Conservation (phyloP, 1,140 invertebrate species). For the Argopecten irradians region DNA sequence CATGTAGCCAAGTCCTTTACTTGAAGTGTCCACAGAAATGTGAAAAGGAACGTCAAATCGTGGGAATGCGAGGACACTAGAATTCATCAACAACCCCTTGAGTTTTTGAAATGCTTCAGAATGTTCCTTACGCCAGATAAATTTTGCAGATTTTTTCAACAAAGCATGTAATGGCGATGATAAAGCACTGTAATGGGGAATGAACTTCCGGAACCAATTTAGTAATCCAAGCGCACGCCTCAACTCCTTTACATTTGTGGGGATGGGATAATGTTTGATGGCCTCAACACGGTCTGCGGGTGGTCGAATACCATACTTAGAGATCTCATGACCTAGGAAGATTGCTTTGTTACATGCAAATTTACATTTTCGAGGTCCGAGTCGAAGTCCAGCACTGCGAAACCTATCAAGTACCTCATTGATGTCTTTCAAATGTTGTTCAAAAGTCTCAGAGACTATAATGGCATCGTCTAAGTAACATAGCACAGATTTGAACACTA, state of each 20-base stretch:
- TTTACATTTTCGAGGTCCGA: not conserved
- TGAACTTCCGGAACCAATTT: slow-evolving; percentile 5
- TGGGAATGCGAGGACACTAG: too few relatives aligned
- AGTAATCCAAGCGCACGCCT: not conserved
- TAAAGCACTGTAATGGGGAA: not conserved
- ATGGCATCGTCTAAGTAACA: slow-evolving; percentile 34
- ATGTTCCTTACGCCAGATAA: too few relatives aligned
- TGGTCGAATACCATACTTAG: not conserved
- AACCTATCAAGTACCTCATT: slow-evolving; percentile 9
- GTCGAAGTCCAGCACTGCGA: not conserved
- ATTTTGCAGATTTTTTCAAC: too few relatives aligned
- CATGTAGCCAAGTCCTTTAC: too few relatives aligned
- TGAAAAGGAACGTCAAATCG: too few relatives aligned
- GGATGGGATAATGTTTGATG: too few relatives aligned
- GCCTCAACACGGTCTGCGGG: too few relatives aligned
- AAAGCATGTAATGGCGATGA: too few relatives aligned
- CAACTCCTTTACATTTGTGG: too few relatives aligned
- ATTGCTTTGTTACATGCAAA: not conserved
- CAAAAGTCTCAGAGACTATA: slow-evolving; percentile 26
- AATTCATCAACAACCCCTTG: too few relatives aligned
- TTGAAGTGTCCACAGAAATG: not conserved
- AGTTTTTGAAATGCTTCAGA: too few relatives aligned
- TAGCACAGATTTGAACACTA: not conserved
- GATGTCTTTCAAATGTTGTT: not conserved
- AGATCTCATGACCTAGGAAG: slow-evolving; percentile 23